These are phyloP conservation scores for Puma concolor DNA, from an alignment of 2,113 vertebrate species.

Conservation along the genomic window DNA sequence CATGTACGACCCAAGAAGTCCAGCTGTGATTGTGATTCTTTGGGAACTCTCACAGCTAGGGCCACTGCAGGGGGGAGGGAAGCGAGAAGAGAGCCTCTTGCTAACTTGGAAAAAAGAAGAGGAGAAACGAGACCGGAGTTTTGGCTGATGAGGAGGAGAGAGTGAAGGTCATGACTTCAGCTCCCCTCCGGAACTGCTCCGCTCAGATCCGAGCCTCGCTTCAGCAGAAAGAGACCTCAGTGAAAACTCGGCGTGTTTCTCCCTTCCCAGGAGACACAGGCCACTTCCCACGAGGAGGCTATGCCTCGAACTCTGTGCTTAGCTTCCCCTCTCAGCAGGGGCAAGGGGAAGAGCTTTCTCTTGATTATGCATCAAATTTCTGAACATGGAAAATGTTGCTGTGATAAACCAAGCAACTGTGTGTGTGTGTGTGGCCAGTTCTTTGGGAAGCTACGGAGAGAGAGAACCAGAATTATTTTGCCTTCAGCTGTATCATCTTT, in stretches of 20 bases:
- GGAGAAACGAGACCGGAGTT: background rate
- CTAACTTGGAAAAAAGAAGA: background rate
- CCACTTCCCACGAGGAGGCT: background rate
- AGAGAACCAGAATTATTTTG: background rate
- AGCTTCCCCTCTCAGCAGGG: background rate
- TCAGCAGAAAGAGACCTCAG: background rate
- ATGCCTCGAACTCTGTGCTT: background rate
- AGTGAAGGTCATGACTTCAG: background rate
- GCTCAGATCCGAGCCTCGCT: background rate
- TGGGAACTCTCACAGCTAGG: background rate
- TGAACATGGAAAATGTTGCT: background rate
- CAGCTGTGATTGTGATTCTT: background rate
- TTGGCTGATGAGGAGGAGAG: background rate
- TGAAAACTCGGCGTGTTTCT: rapidly evolving
- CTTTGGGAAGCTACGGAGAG: background rate
- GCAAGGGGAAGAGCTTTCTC: background rate
- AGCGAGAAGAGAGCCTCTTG: background rate
- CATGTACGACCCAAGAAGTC: background rate
- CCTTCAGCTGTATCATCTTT: background rate
- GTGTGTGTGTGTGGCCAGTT: background rate
- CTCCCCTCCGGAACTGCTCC: background rate
- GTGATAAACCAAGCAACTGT: background rate
- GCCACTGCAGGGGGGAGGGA: background rate
- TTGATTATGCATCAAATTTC: background rate
- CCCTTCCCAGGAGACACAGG: background rate